Percentiles rank a stretch among this genome's conserved stretches.
Conservation (phyloP, 2,113 vertebrate species). For the Crocuta crocuta region DNA sequence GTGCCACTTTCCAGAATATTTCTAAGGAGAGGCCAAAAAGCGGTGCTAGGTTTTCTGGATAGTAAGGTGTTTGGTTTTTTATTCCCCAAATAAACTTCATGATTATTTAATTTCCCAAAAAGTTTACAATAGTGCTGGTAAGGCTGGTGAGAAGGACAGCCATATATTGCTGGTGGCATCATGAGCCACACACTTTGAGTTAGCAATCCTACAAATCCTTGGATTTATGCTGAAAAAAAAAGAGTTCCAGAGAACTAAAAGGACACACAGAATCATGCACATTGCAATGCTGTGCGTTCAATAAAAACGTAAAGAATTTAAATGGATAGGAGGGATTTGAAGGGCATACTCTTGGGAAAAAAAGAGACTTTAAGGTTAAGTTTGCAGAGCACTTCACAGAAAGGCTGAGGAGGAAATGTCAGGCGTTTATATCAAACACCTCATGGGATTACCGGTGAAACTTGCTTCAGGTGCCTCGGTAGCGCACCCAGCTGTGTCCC, state of each 20-base stretch:
- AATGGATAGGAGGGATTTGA: neutral
- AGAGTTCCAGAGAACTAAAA: neutral
- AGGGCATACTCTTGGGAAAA: neutral
- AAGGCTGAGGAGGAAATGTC: neutral
- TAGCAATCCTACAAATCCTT: neutral
- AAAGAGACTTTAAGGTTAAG: neutral
- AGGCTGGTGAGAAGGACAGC: neutral
- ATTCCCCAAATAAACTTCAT: neutral
- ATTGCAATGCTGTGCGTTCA: neutral
- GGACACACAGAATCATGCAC: neutral
- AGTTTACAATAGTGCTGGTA: neutral
- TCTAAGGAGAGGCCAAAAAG: neutral
- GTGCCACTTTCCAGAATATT: neutral
- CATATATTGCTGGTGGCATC: neutral
- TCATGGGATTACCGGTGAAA: neutral
- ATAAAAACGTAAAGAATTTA: neutral
- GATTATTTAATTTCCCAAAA: slow-evolving; percentile 15
- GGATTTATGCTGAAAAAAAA: neutral
- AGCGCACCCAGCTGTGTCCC: neutral
- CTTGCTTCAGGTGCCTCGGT: neutral
- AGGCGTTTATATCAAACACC: neutral
- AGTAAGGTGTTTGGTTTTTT: neutral
- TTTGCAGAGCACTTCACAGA: neutral
- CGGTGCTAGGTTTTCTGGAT: neutral
- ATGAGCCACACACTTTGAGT: neutral